Evolutionary conservation across 2,113 vertebrate species (phyloP), one percentile per base, ranked within the genome.

Genomic region (Cryptoleucopteryx plumbea): DNA sequence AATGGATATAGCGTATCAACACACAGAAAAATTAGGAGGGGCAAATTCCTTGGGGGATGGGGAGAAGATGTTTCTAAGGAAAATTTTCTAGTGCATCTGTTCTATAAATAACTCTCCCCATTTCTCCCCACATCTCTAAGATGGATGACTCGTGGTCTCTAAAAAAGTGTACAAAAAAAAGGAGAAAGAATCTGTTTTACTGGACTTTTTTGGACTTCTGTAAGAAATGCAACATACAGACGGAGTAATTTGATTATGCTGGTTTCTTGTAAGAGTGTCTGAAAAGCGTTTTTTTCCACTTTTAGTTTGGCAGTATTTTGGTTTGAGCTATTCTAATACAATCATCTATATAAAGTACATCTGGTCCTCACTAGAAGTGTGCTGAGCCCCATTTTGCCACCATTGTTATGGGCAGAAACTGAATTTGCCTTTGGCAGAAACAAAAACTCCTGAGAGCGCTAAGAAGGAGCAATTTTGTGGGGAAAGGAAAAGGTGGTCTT

Each of bases 351-450:
- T 43, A 50, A 93, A 82, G 43, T 68, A 87, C 81, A 88, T 94
- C 65, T 96, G 90, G 68, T 87, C 73, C 36, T 93, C 43, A 17
- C 66, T 80, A 12, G 34, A 86, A 90, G 34, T 82, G 73, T 84
- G 61, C 68, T 81, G 75, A 88, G 72, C 21, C 56, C 71, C 66
- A 36, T 67, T 96, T 94, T 94, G 89, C 85, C 81, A 68, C 52
- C 26, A 38, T 43, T 74, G 38, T 89, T 94, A 85, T 0, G 5
- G 86, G 70, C 82, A 94, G 84, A 91, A 93, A 75, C 43, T 75
- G 70, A 55, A 52, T 94, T 93, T 82, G 65, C 34, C 68, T 93
- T 93, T 93, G 91, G 86, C 95, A 96, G 89, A 67, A 88, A 81
- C 16, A 78, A 83, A 94, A 86, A 34, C 84, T 91, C 93, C n/a